A percentile compares a stretch with the other conserved stretches of the same genome.
These are phyloP conservation scores for Drosophila simulans DNA, from an alignment of 1,140 invertebrate genomes.

Conservation along the genomic window DNA sequence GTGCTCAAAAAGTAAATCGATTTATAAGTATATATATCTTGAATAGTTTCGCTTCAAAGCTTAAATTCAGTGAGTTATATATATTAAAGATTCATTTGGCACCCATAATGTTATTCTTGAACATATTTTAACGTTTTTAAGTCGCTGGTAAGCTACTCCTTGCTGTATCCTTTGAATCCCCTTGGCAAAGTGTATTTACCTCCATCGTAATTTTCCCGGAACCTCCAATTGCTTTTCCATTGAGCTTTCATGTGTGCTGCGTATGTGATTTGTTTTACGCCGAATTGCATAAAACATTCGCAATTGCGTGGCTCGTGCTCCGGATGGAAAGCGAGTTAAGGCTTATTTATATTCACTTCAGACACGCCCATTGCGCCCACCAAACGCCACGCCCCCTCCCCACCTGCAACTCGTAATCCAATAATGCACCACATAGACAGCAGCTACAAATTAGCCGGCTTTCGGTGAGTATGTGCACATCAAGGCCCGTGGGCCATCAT, in stretches of 20 bases:
- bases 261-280: slow-evolving; percentile 72
- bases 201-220: slow-evolving; percentile 35
- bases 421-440: slow-evolving; percentile 64
- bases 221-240: slow-evolving; percentile 45
- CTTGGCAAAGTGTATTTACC: slow-evolving; percentile 34
- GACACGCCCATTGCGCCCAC: slow-evolving; percentile 7
- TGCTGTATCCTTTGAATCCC: slow-evolving; percentile 1
- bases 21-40: no score
- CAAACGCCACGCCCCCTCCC: slow-evolving; percentile 9
- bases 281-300: slow-evolving; percentile 73
- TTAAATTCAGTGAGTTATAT: no score
- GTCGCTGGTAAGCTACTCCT: no score
- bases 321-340: slow-evolving; percentile 63
- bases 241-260: slow-evolving; percentile 50
- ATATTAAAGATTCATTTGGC: no score
- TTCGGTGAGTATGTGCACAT: slow-evolving; percentile 52
- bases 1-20: background rate
- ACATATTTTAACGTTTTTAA: background rate
- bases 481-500: slow-evolving; percentile 39
- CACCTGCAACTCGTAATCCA: slow-evolving; percentile 43
- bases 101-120: no score
- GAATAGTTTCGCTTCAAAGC: background rate
- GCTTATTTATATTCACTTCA: slow-evolving; percentile 55
- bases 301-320: slow-evolving; percentile 44
- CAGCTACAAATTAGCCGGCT: slow-evolving; percentile 67